Evolutionary conservation across 2,797 vertebrate genomes (phyloP), one percentile per base, ranked within the genome.

Genomic region (Botia almorhae): DNA sequence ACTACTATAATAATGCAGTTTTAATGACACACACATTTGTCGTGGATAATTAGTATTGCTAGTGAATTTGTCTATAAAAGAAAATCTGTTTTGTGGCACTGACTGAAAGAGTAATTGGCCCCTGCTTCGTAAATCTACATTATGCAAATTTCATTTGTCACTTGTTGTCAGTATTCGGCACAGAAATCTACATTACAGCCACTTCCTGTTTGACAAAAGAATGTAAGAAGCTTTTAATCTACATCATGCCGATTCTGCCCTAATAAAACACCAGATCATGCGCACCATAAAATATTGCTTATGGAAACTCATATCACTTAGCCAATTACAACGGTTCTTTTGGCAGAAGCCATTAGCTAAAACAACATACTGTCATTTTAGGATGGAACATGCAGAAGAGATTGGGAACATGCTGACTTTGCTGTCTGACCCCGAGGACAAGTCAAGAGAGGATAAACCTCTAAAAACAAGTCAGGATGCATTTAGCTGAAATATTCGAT

Each of bases 81-180:
- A 55, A 50, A 16, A 19, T 36, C 12, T 53, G n/a, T 23, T 29
- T 51, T 73, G 50, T 64, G 46, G 60, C 36, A 78, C 23, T 83
- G 68, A 81, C 70, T 81, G 69, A 82, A 79, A 71, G 19, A 69
- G 21, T 69, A 77, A 76, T 74, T 82, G 61, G 7, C 55, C 19
- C 19, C 8, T 36, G 33, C 61, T 69, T 64, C 73, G 64, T 76
- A 65, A 71, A 75, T 81, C 72, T 65, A 23, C 33, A 82, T 83
- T 65, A 71, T 82, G 74, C 69, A 80, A 74, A 84, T 84, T 1
- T 48, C 2, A 64, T 36, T 55, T 64, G 50, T 63, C 33, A 14
- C 13, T 17, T 13, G 23, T 71, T 60, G 61, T 50, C 77, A 78
- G 56, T 51, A 11, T 68, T 60, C 39, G 3, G 2, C 14, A 26